phyloP scores from a whole-genome alignment of 1,140 invertebrate genomes.

The Cydia amplana region DNA sequence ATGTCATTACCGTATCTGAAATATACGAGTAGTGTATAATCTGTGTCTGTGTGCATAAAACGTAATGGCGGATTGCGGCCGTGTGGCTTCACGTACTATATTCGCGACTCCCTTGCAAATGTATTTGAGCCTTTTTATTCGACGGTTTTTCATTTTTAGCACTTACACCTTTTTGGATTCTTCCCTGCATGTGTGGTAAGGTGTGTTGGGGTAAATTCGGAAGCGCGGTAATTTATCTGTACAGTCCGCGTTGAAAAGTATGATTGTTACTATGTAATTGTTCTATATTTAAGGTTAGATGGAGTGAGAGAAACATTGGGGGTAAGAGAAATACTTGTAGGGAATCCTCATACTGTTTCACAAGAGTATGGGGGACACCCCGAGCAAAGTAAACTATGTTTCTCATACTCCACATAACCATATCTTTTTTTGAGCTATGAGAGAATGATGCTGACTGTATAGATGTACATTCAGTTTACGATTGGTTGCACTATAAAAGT shows the following conservation, averaged over 20 bases:
- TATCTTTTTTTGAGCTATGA: no score
- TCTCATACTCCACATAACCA: no score
- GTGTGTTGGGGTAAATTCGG: no score
- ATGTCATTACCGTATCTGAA: not conserved
- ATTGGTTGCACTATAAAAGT: not conserved
- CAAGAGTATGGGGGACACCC: no score
- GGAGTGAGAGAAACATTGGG: no score
- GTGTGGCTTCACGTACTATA: not conserved
- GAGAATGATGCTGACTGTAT: not conserved
- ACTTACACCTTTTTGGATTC: not conserved
- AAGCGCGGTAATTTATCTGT: no score
- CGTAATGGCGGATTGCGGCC: constrained; percentile 25
- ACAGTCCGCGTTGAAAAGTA: no score
- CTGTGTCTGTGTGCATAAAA: constrained; percentile 26
- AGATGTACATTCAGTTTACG: not conserved
- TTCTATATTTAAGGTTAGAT: no score
- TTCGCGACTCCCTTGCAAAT: constrained; percentile 7
- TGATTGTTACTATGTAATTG: no score
- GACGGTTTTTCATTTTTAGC: not conserved
- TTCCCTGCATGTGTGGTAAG: not conserved
- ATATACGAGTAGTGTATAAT: not conserved
- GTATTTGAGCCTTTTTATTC: constrained; percentile 10
- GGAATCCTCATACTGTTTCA: no score
- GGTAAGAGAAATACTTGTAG: no score
- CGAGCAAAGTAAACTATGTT: no score